A percentile compares a stretch with the other conserved stretches of the same genome.
phyloP scores from a whole-genome alignment of 2,888 invertebrate species.

The Drosophila mimica region DNA sequence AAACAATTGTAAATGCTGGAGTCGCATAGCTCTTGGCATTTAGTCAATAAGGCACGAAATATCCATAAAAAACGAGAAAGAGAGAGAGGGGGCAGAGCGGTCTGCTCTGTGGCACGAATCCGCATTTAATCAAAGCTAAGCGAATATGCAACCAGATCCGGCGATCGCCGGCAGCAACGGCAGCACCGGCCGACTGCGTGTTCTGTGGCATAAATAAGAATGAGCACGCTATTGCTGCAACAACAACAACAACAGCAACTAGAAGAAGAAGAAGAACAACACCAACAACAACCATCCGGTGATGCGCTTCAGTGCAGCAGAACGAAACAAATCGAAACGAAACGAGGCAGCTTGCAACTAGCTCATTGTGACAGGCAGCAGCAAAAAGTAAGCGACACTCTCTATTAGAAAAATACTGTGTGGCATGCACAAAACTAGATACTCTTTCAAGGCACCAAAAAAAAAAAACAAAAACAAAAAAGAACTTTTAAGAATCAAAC shows the following conservation, averaged over 20 bases:
- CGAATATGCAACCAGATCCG: constrained; percentile 59
- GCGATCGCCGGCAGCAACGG: constrained; percentile 11
- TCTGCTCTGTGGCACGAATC: constrained; percentile 59
- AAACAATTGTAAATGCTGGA: constrained; percentile 27
- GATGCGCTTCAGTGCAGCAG: constrained; percentile 77
- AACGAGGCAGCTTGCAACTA: constrained; percentile 42
- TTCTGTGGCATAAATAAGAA: constrained; percentile 66
- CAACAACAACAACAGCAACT: constrained; percentile 23
- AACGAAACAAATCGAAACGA: constrained; percentile 46
- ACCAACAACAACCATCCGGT: constrained; percentile 43
- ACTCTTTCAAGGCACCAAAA: neutral
- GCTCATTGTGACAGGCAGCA: constrained; percentile 44
- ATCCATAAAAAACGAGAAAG: constrained; percentile 48
- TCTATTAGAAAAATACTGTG: neutral
- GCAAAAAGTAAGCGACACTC: constrained; percentile 38
- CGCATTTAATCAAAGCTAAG: constrained; percentile 73
- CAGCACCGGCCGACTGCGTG: constrained; percentile 49
- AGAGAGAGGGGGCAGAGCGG: neutral
- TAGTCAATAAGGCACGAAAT: constrained; percentile 64
- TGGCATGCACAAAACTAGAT: neutral
- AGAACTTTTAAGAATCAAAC: neutral
- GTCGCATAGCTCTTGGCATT: constrained; percentile 38
- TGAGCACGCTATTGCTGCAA: constrained; percentile 59
- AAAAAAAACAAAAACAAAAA: too few relatives aligned
- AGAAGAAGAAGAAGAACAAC: constrained; percentile 27